phyloP scores from a whole-genome alignment of 2,888 invertebrate genomes.

The Nymphalis urticae region DNA sequence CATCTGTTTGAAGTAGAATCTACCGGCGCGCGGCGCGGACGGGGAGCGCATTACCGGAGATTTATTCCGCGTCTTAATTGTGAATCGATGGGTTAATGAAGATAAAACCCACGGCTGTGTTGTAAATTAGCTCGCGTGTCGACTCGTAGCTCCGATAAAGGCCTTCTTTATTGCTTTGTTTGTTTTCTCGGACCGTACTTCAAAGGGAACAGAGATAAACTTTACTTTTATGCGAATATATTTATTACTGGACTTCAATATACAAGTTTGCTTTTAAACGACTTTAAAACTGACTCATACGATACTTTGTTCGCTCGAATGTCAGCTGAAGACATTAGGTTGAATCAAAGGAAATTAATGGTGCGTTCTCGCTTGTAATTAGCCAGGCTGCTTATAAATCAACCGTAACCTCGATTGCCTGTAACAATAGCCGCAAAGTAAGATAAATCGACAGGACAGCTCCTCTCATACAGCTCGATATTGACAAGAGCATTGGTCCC shows the following conservation, averaged over 20 bases:
- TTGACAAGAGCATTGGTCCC: slow-evolving; percentile 69
- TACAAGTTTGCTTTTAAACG: slow-evolving; percentile 45
- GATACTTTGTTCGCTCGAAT: slow-evolving; percentile 49
- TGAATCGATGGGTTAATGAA: slow-evolving; percentile 83
- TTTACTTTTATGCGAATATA: slow-evolving; percentile 76
- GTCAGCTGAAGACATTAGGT: slow-evolving; percentile 61
- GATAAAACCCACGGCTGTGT: slow-evolving; percentile 81
- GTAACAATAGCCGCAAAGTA: slow-evolving; percentile 77
- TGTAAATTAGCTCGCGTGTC: slow-evolving; percentile 82
- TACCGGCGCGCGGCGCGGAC: slow-evolving; percentile 76
- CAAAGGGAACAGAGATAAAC: slow-evolving; percentile 79
- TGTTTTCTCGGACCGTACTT: slow-evolving; percentile 79
- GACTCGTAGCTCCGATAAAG: slow-evolving; percentile 80
- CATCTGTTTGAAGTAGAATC: slow-evolving; percentile 81
- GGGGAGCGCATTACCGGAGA: slow-evolving; percentile 80
- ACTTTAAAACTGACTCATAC: slow-evolving; percentile 44
- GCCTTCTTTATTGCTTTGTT: slow-evolving; percentile 81
- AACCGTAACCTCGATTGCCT: slow-evolving; percentile 66
- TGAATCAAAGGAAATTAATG: slow-evolving; percentile 65
- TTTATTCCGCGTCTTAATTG: slow-evolving; percentile 82
- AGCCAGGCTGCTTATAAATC: slow-evolving; percentile 76
- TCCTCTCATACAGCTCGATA: slow-evolving; percentile 70
- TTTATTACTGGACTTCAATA: slow-evolving; percentile 63
- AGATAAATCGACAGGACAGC: slow-evolving; percentile 77
- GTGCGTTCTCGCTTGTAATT: slow-evolving; percentile 69